phyloP scores from a whole-genome alignment of 2,113 vertebrate species.

The Sebastes fasciatus region DNA sequence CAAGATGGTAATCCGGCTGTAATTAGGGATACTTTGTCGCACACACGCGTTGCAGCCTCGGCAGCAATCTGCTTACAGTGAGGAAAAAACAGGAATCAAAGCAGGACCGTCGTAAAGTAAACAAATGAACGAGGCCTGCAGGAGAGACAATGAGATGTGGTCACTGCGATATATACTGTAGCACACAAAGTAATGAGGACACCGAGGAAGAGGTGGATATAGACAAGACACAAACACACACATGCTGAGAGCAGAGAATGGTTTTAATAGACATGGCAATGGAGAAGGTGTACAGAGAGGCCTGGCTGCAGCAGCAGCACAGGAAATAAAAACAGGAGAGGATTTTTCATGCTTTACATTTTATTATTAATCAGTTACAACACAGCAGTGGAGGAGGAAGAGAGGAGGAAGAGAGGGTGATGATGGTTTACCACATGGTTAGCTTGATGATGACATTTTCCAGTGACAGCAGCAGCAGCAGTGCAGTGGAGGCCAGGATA shows the following conservation, averaged over 20 bases:
- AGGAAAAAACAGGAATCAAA: constrained; percentile 46
- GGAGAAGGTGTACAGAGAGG: constrained; percentile 48
- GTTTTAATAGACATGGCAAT: constrained; percentile 63
- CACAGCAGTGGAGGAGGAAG: constrained; percentile 35
- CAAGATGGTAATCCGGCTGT: constrained; percentile 74
- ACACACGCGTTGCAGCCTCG: constrained; percentile 44
- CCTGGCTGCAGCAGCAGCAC: constrained; percentile 46
- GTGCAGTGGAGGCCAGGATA: constrained; percentile 41
- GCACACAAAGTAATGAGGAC: constrained; percentile 66
- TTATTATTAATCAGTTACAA: constrained; percentile 73
- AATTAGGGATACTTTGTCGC: constrained; percentile 69
- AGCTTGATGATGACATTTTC: constrained; percentile 53
- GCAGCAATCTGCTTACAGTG: constrained; percentile 55
- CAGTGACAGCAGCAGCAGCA: constrained; percentile 57
- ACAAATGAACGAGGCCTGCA: constrained; percentile 57
- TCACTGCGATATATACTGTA: constrained; percentile 42
- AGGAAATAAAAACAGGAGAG: constrained; percentile 64
- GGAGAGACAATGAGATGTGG: constrained; percentile 41
- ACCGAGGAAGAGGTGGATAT: constrained; percentile 35
- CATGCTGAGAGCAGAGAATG: constrained; percentile 60
- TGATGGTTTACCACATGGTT: constrained; percentile 67
- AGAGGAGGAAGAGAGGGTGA: background rate
- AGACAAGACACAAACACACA: constrained; percentile 65
- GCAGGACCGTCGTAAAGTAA: constrained; percentile 51
- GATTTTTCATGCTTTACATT: constrained; percentile 71